Percentiles rank a stretch among this genome's conserved stretches.
These are phyloP conservation scores for Drosophila paracracens DNA, from an alignment of 2,888 invertebrate genomes.

Conservation along the genomic window DNA sequence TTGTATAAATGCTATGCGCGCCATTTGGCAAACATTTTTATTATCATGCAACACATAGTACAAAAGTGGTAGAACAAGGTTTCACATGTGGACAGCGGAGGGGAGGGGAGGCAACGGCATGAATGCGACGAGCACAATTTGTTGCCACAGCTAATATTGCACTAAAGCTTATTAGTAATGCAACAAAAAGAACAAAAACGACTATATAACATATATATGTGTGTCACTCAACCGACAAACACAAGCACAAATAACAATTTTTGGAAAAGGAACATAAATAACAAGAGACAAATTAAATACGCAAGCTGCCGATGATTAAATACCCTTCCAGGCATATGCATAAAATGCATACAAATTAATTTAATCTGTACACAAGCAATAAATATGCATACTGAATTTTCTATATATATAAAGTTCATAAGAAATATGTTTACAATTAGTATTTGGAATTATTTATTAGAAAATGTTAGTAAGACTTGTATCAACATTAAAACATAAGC, in stretches of 20 bases:
- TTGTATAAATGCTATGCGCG: conserved; percentile 58
- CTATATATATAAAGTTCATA: neutral
- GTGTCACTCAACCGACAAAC: conserved; percentile 43
- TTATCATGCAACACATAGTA: conserved; percentile 58
- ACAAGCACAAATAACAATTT: conserved; percentile 11
- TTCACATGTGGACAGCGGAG: neutral
- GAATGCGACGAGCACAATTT: conserved; percentile 53
- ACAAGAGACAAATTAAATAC: neutral
- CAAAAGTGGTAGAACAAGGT: conserved; percentile 30
- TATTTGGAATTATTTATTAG: neutral
- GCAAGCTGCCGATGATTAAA: neutral
- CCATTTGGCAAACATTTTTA: conserved; percentile 79
- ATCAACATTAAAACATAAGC: neutral
- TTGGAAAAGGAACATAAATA: conserved; percentile 28
- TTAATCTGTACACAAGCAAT: neutral
- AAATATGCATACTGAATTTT: neutral
- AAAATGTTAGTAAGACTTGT: neutral
- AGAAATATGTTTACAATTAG: neutral
- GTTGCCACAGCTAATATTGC: conserved; percentile 73
- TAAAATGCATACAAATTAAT: neutral
- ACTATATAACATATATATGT: conserved; percentile 18
- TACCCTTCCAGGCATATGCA: neutral
- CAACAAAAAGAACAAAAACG: conserved; percentile 28
- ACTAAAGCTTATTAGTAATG: conserved; percentile 73
- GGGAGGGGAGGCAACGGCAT: neutral